Conservation (phyloP, 2,797 vertebrate species). For the Oreochromis mossambicus region DNA sequence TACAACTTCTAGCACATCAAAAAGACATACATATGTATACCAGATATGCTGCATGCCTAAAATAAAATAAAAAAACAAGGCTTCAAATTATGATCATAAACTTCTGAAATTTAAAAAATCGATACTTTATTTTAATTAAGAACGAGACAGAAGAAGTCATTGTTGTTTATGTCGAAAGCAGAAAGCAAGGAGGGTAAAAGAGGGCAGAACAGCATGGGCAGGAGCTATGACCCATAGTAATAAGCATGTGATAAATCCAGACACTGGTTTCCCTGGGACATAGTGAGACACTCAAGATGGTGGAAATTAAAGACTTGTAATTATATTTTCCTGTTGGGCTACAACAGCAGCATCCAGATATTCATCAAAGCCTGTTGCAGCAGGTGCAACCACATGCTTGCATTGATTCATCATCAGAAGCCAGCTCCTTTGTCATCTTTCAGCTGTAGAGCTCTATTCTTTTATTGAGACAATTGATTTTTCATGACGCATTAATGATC, state of each 20-base stretch:
- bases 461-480: slow-evolving; percentile 30
- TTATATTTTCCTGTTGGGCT: slow-evolving; percentile 50
- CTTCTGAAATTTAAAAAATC: neutral
- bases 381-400: slow-evolving; percentile 40
- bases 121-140: neutral
- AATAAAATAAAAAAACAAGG: neutral
- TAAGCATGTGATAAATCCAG: slow-evolving; percentile 50
- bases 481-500: slow-evolving; percentile 25
- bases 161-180: neutral
- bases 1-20: neutral
- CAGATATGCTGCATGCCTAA: neutral
- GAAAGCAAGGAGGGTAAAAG: neutral
- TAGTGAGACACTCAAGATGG: slow-evolving; percentile 34
- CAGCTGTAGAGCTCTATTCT: neutral
- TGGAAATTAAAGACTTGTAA: slow-evolving; percentile 58
- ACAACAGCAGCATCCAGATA: slow-evolving; percentile 46
- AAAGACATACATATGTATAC: neutral
- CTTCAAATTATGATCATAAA: neutral
- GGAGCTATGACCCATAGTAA: slow-evolving; percentile 42
- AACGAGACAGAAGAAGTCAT: neutral
- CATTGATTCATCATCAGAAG: slow-evolving; percentile 17
- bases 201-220: neutral
- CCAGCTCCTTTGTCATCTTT: slow-evolving; percentile 10
- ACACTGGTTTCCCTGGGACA: neutral
- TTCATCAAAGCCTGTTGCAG: slow-evolving; percentile 51